Evolutionary conservation across 1,140 invertebrate genomes (phyloP), one percentile per base, ranked within the genome.

Genomic region (Calephelis nemesis): DNA sequence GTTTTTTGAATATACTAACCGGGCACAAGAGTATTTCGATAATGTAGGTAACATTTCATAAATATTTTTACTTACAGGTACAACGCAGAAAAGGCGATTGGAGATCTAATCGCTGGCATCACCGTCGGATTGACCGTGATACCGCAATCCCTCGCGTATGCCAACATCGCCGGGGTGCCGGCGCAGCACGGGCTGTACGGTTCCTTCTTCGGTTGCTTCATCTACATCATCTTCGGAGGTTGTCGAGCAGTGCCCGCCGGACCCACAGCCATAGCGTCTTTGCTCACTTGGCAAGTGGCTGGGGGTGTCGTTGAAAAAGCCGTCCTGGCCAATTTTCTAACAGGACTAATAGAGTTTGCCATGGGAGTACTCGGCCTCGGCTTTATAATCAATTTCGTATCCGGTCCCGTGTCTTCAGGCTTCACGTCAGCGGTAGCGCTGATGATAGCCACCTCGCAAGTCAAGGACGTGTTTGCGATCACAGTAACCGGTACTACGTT

Each of bases 341-440:
- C 93, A 19, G 98, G 98, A 1, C 77, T 96, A 45, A 93, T 98
- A 1, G 95, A 98, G 79, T 82, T 98, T 5, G 71, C 97, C 5
- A 97, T 98, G 95, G 97, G 97, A 1, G 80, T 98, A 19, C 94
- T 98, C 47, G 97, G 98, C 54, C 92, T 98, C 72, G 97, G 98
- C 58, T 98, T 98, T 84, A 92, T 99, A 45, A 96, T 98, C 63
- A 97, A 98, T 88, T 99, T 98, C 87, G 97, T 99, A 0, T 98
- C 97, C 0, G 96, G 96, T 5, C 97, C 98, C 0, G 98, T 98
- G 0, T 97, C 97, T 11, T 97, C 96, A 10, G 97, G 97, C 12
- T 99, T 98, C 83, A 98, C 97, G 0, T 97, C 97, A 1, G 97
- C 98, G 0, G 97, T 98, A 10, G 97, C 98, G 13, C 92, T 99